A percentile compares a stretch with the other conserved stretches of the same genome.
phyloP scores from a whole-genome alignment of 1,140 invertebrate species.

The Myzus persicae region DNA sequence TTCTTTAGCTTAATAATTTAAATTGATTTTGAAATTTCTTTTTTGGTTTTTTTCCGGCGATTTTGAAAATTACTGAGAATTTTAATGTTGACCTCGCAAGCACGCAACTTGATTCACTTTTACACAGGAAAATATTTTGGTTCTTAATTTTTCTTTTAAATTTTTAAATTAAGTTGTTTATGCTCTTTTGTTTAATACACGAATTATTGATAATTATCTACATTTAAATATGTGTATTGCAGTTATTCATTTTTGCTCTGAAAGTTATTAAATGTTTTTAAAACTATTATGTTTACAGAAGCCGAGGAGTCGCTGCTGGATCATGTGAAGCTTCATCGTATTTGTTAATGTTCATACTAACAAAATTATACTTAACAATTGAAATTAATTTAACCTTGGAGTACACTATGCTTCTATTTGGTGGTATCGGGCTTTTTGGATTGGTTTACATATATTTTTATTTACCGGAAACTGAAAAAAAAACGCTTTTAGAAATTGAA shows the following conservation, averaged over 20 bases:
- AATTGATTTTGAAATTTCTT: no score
- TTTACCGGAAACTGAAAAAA: constrained; percentile 62
- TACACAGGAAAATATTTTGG: no score
- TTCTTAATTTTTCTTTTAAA: not conserved
- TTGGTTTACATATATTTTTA: constrained; percentile 60
- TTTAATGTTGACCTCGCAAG: no score
- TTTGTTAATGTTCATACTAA: constrained; percentile 60
- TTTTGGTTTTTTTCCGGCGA: no score
- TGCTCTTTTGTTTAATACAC: no score
- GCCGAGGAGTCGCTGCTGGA: constrained; percentile 60
- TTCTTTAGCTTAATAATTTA: no score
- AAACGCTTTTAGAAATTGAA: constrained; percentile 61
- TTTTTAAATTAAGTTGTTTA: no score
- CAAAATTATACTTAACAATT: constrained; percentile 60
- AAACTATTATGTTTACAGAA: constrained; percentile 52
- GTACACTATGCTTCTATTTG: constrained; percentile 61
- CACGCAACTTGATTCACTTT: no score
- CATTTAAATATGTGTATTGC: not conserved
- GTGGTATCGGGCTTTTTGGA: constrained; percentile 58
- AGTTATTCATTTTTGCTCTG: not conserved
- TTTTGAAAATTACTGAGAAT: no score
- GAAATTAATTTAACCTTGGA: constrained; percentile 53
- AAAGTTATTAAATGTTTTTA: not conserved
- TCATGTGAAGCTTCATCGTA: constrained; percentile 58
- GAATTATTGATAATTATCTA: not conserved